Conservation (phyloP, 2,888 invertebrate species). For the Terebella lapidaria region DNA sequence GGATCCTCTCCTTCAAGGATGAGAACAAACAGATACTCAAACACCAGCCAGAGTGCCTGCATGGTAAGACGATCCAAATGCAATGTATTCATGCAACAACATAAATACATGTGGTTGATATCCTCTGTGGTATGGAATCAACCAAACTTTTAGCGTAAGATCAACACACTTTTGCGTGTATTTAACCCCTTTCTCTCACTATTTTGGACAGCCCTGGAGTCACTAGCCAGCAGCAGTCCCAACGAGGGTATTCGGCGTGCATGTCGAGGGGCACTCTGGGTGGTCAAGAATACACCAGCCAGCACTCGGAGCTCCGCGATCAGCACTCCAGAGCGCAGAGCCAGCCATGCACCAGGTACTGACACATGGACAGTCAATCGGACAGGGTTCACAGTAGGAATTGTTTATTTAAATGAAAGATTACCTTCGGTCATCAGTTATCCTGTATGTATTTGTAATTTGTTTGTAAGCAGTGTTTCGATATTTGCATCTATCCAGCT, state of each 20-base stretch:
- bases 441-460: too few relatives aligned
- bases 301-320: neutral
- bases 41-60: constrained; percentile 31
- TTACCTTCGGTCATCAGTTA: too few relatives aligned
- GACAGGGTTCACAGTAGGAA: too few relatives aligned
- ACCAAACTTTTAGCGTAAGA: too few relatives aligned
- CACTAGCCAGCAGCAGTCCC: constrained; percentile 24
- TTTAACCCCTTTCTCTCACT: too few relatives aligned
- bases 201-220: constrained; percentile 26
- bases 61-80: constrained; percentile 34
- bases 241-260: constrained; percentile 33
- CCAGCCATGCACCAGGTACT: too few relatives aligned
- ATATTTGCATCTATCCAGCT: too few relatives aligned
- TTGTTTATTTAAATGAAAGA: too few relatives aligned
- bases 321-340: neutral
- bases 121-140: too few relatives aligned
- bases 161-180: too few relatives aligned
- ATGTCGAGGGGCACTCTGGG: constrained; percentile 46
- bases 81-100: neutral
- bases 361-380: too few relatives aligned
- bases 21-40: constrained; percentile 35
- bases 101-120: neutral
- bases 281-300: constrained; percentile 15
- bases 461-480: too few relatives aligned
- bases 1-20: constrained; percentile 43